Evolutionary conservation across 2,113 vertebrate genomes (phyloP), one percentile per base, ranked within the genome.

Genomic region (Pycnonotus jocosus): DNA sequence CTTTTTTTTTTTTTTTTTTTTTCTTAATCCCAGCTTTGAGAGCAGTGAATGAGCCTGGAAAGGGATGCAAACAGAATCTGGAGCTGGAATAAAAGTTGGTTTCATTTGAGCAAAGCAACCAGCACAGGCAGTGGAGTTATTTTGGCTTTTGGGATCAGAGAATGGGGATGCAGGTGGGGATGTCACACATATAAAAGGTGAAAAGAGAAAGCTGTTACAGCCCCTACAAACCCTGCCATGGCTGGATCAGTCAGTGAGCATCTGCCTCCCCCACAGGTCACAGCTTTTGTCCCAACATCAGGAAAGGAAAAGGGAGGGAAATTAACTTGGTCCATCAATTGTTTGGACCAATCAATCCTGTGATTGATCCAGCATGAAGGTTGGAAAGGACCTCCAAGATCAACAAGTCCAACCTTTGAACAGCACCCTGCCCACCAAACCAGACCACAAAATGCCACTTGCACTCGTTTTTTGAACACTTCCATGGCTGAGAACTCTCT

Each of bases 391-490:
- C 7, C 33, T 45, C 30, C 38, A 47, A 25, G 45, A 9, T 15
- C 45, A 58, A 8, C 40, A 7, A 33, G 44, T 9, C 51, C 51
- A 68, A 5, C 40, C 40, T 82, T 27, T 61, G 45, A 74, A 45
- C n/a, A 38, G 13, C 38, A 21, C 33, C 28, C 12, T 51, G 28
- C 12, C 38, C 61, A 35, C 16, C 20, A 47, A 61, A 54, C 21
- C n/a, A 40, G 2, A 47, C 0, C n/a, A 35, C n/a, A 18, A 45
- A 82, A 40, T 27, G 2, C 28, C 38, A 60, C 0, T 0, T 60
- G 3, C 45, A 15, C 4, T 45, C 3, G 0, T 31, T 15, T 45
- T 53, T 27, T 19, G 11, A 31, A 35, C n/a, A 9, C 1, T 61
- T 56, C 12, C 9, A 8, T 15, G 50, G 62, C 25, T 45, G 18